A percentile compares a stretch with the other conserved stretches of the same genome.
These are phyloP conservation scores for Volucella inanis DNA, from an alignment of 2,888 invertebrate genomes.

Conservation along the genomic window DNA sequence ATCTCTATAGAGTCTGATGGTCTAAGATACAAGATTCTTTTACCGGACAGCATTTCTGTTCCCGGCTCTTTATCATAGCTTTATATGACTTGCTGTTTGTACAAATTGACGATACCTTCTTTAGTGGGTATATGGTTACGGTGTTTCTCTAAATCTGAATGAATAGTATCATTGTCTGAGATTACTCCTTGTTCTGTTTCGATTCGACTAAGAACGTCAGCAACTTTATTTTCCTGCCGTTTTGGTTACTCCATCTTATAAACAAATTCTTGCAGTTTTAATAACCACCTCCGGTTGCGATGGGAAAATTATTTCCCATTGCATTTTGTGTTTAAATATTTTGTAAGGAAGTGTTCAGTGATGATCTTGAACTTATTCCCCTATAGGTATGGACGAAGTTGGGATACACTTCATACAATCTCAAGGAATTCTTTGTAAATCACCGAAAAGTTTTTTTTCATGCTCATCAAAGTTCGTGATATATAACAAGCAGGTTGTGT, in stretches of 20 bases:
- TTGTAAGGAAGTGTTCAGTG: neutral
- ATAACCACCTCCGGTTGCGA: neutral
- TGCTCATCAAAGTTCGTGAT: conserved; percentile 2
- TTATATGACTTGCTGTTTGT: conserved; percentile 3
- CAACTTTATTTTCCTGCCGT: no score
- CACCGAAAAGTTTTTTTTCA: conserved; percentile 4
- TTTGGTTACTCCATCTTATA: no score
- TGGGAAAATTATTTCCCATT: neutral
- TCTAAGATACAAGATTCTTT: neutral
- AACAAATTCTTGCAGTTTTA: neutral
- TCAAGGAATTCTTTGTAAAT: conserved; percentile 10
- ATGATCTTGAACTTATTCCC: no score
- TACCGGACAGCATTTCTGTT: neutral
- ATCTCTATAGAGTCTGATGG: conserved; percentile 1
- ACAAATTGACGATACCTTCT: conserved; percentile 1
- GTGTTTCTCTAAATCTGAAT: no score
- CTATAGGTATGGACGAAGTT: no score
- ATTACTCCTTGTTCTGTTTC: neutral
- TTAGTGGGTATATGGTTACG: neutral
- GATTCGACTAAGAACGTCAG: neutral
- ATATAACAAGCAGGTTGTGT: conserved; percentile 2
- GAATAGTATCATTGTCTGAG: neutral
- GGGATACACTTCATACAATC: conserved; percentile 16
- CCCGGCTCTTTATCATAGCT: conserved; percentile 2
- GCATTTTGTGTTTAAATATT: neutral